Base-by-base conservation (phyloP, 2,113 vertebrate species). In the Oncorhynchus tshawytscha region DNA sequence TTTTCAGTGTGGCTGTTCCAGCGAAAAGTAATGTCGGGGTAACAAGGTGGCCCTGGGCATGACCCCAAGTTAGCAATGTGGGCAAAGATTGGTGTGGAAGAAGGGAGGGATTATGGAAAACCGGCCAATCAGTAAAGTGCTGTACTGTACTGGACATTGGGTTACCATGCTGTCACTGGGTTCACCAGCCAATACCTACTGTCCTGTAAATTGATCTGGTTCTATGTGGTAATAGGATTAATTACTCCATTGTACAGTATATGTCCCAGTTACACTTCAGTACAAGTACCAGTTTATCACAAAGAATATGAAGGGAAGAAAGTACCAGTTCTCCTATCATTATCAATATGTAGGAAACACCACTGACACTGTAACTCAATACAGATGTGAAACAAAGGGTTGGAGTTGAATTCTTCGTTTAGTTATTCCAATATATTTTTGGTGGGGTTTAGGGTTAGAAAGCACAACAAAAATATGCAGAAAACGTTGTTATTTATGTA, bases 151-250 rank as follows among this genome's bases (percentile, higher is more conserved):
- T 20, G 18, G 13, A 57, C 54, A 20, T 57, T 20, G 59, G n/a
- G 16, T 62, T 22, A 62, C 5, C n/a, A 62, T 8, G 5, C 59
- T 22, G 20, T n/a, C 59, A 62, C 59, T 62, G 59, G 59, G 7
- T 24, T 62, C n/a, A 22, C n/a, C 59, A 62, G 22, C 59, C 2
- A 62, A n/a, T 24, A n/a, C 2, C n/a, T 18, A 54, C n/a, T 62
- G 59, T 62, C 0, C n/a, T 84, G 86, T 86, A 89, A 88, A 89
- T 90, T 82, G 81, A 92, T 91, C 89, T 81, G 88, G 88, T 87
- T 87, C 82, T 88, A 83, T 86, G 87, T 86, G 88, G 87, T 89
- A 18, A 54, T 5, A 89, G 90, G 82, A 88, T 88, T 75, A 74
- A 82, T 82, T 83, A 88, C 78, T 84, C 84, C 88, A 91, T 85